A percentile compares a stretch with the other conserved stretches of the same genome.
These are phyloP conservation scores for Enteromius treurensis DNA, from an alignment of 2,797 vertebrate species.

Conservation along the genomic window DNA sequence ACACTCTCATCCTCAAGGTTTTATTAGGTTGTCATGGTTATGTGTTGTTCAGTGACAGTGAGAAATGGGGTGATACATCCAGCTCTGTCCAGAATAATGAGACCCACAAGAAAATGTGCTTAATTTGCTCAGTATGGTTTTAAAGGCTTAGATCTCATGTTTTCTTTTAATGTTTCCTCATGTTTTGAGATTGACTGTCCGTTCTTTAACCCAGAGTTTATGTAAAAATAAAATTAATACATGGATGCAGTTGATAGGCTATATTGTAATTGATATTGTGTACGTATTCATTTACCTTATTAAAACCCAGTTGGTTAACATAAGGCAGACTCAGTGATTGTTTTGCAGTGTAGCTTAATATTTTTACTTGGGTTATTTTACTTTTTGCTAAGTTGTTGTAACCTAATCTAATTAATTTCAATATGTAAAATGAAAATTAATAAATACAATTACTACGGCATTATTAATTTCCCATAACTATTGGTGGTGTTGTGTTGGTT, in stretches of 20 bases:
- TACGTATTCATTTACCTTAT: neutral
- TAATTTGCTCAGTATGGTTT: slow-evolving; percentile 38
- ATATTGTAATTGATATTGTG: neutral
- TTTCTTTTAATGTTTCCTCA: slow-evolving; percentile 13
- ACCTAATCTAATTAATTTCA: neutral
- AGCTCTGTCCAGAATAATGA: slow-evolving; percentile 32
- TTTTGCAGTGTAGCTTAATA: neutral
- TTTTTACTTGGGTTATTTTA: neutral
- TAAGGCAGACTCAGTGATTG: neutral
- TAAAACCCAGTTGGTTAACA: neutral
- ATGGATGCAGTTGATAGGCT: neutral
- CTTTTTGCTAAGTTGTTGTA: neutral
- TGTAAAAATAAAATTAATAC: neutral
- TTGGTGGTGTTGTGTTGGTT: neutral
- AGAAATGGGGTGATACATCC: slow-evolving; percentile 38
- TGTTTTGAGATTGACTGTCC: neutral
- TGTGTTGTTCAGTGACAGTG: slow-evolving; percentile 44
- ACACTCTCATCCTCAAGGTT: slow-evolving; percentile 24
- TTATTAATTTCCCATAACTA: neutral
- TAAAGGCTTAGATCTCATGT: slow-evolving; percentile 21
- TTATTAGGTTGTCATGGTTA: slow-evolving; percentile 43
- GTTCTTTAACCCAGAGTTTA: neutral
- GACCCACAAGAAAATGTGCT: slow-evolving; percentile 32
- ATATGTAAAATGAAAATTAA: neutral
- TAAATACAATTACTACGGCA: neutral